A percentile compares a stretch with the other conserved stretches of the same genome.
Evolutionary conservation across 2,888 invertebrate species (phyloP).

Genomic region (Melikaiella ostensackeni): DNA sequence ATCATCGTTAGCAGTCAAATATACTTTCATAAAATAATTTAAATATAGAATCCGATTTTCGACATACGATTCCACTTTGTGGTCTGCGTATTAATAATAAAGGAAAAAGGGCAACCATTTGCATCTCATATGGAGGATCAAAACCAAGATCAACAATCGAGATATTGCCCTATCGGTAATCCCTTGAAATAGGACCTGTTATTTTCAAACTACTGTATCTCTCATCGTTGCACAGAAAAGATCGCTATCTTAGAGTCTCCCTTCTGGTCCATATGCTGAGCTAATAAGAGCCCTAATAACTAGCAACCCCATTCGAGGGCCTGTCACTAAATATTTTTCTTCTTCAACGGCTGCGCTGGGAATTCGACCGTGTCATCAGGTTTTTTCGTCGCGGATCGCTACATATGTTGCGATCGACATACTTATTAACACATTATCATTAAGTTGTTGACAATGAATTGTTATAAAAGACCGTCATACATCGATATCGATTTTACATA

Average conservation of each 20-base stretch:
- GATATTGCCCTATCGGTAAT: conserved; percentile 65
- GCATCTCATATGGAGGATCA: conserved; percentile 61
- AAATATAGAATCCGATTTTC: conserved; percentile 18
- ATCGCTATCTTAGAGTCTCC: conserved; percentile 71
- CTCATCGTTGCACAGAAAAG: conserved; percentile 54
- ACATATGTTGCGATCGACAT: conserved; percentile 16
- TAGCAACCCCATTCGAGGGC: conserved; percentile 62
- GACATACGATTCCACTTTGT: conserved; percentile 44
- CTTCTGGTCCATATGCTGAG: conserved; percentile 75
- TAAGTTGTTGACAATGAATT: no score
- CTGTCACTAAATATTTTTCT: conserved; percentile 76
- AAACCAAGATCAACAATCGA: conserved; percentile 56
- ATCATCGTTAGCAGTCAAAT: no score
- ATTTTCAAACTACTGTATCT: conserved; percentile 65
- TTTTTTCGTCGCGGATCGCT: conserved; percentile 1
- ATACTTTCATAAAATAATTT: background rate
- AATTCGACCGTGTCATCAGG: conserved; percentile 54
- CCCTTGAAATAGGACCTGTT: conserved; percentile 76
- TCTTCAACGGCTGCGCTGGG: conserved; percentile 67
- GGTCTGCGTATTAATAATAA: conserved; percentile 46
- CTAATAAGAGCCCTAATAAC: conserved; percentile 75
- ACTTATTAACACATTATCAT: background rate
- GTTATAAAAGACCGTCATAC: no score
- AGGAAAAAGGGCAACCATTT: conserved; percentile 57
- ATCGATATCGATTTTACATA: no score